A percentile compares a stretch with the other conserved stretches of the same genome.
phyloP scores from a whole-genome alignment of 2,797 vertebrate genomes.

The Anableps anableps region DNA sequence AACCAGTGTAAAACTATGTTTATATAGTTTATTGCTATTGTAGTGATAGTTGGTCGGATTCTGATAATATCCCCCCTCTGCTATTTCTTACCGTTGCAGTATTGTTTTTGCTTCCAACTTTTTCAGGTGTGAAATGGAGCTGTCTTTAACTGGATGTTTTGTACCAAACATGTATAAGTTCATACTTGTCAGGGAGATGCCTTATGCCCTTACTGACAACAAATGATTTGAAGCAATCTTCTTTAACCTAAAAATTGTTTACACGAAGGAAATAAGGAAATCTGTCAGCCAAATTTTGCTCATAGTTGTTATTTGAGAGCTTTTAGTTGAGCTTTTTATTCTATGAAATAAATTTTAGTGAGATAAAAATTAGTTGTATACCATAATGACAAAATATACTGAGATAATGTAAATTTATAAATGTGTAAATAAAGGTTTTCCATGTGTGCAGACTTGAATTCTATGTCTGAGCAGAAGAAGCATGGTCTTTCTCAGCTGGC shows the following conservation, averaged over 20 bases:
- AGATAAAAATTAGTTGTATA: neutral
- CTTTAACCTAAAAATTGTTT: neutral
- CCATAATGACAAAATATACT: neutral
- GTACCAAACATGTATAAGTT: neutral
- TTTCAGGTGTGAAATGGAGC: neutral
- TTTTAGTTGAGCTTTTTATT: neutral
- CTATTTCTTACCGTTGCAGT: neutral
- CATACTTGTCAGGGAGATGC: neutral
- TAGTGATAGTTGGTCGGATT: neutral
- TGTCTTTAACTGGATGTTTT: neutral
- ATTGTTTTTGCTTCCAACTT: neutral
- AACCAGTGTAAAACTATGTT: constrained; percentile 29
- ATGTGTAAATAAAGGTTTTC: neutral
- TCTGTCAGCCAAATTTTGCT: neutral
- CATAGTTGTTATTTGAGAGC: neutral
- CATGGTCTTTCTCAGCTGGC: constrained; percentile 87
- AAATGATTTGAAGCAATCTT: neutral
- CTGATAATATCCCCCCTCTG: neutral
- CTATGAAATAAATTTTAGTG: neutral
- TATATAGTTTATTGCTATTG: constrained; percentile 1
- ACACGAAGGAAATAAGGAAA: neutral
- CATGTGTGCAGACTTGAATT: constrained; percentile 71
- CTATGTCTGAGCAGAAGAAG: constrained; percentile 89
- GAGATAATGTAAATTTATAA: neutral
- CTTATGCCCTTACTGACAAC: neutral